Conservation (phyloP, 2,888 invertebrate species). For the Adela reaumurella region DNA sequence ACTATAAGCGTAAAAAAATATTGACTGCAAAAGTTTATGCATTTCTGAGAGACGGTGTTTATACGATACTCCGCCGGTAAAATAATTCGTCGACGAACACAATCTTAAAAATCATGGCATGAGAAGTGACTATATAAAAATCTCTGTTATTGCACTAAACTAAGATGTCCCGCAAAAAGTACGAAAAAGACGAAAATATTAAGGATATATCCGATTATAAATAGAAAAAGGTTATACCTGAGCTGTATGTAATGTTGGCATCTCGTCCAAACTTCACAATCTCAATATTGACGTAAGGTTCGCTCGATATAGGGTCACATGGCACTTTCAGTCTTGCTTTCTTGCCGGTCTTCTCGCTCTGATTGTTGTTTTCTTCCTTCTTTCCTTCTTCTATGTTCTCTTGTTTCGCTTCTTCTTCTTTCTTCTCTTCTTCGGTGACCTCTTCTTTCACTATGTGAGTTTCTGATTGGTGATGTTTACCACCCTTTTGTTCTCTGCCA, state of each 20-base stretch:
- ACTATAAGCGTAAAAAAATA: no score
- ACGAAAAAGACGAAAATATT: no score
- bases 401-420: constrained; percentile 16
- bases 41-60: no score
- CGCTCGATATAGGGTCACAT: constrained; percentile 64
- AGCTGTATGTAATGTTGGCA: constrained; percentile 67
- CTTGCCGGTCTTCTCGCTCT: constrained; percentile 28
- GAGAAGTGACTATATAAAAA: no score
- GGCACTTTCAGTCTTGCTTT: constrained; percentile 58
- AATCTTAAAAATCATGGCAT: no score
- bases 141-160: no score
- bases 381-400: constrained; percentile 16
- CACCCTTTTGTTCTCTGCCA: constrained; percentile 43
- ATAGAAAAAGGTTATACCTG: no score
- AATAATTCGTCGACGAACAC: no score
- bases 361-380: constrained; percentile 18
- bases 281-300: constrained; percentile 65
- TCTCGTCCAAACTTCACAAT: constrained; percentile 69
- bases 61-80: no score
- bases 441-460: constrained; percentile 5
- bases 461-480: constrained; percentile 26
- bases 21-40: no score
- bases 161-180: no score
- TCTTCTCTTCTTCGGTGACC: constrained; percentile 16
- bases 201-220: no score